Evolutionary conservation across 2,888 invertebrate genomes (phyloP).

Genomic region (Ligdia adustata): DNA sequence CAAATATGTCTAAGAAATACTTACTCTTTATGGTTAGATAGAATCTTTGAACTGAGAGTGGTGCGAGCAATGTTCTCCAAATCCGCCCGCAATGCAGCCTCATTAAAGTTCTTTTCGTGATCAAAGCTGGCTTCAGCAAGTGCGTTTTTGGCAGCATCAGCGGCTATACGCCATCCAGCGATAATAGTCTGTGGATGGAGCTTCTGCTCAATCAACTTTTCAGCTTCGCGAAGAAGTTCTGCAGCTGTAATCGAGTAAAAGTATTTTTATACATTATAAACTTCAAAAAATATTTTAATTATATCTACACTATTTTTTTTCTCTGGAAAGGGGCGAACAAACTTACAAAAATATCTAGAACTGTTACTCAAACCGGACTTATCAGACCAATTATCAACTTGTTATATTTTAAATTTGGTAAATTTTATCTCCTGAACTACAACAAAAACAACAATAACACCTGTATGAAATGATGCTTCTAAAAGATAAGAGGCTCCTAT

Average conservation of each 20-base stretch:
- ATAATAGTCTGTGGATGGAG: constrained; percentile 99
- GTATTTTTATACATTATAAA: too few species aligned
- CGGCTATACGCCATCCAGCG: constrained; percentile 96
- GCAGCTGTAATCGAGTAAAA: constrained; percentile 86
- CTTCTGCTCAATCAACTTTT: constrained; percentile 95
- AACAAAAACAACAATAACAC: too few species aligned
- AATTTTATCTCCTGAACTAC: too few species aligned
- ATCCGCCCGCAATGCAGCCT: constrained; percentile 92
- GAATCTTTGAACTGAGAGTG: constrained; percentile 98
- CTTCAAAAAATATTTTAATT: too few species aligned
- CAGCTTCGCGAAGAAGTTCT: constrained; percentile 97
- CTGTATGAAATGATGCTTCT: too few species aligned
- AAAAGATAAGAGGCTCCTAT: too few species aligned
- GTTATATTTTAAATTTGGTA: too few species aligned
- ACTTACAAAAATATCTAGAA: too few species aligned
- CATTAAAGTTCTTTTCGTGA: constrained; percentile 88
- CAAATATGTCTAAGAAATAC: constrained; percentile 36
- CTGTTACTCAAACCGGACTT: too few species aligned
- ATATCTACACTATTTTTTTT: too few species aligned
- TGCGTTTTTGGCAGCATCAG: constrained; percentile 92
- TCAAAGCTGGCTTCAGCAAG: constrained; percentile 91
- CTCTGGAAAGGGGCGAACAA: too few species aligned
- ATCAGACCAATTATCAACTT: too few species aligned
- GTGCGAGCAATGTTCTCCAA: constrained; percentile 98
- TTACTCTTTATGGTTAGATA: constrained; percentile 97